These are phyloP conservation scores for Cryptus viduatorius DNA, from an alignment of 2,888 invertebrate species.

Conservation along the genomic window DNA sequence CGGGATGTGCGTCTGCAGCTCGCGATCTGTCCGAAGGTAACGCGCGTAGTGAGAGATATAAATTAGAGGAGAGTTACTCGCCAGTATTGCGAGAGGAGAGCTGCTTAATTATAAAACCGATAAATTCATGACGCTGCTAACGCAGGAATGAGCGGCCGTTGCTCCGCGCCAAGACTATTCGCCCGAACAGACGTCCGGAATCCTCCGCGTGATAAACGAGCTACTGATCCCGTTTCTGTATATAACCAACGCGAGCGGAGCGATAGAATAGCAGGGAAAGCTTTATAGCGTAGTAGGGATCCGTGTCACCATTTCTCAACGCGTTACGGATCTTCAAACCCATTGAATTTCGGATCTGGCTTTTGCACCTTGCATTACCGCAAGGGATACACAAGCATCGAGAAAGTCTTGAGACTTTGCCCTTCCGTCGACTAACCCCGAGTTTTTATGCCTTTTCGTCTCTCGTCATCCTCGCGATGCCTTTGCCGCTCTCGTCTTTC, in stretches of 20 bases:
- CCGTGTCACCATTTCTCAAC: slow-evolving; percentile 31
- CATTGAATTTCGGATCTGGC: slow-evolving; percentile 34
- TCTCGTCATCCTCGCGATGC: slow-evolving; percentile 29
- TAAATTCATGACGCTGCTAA: slow-evolving; percentile 79
- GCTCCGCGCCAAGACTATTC: slow-evolving; percentile 54
- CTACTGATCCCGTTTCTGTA: slow-evolving; percentile 74
- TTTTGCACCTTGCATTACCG: slow-evolving; percentile 13
- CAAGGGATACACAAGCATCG: slow-evolving; percentile 5
- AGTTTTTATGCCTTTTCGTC: slow-evolving; percentile 33
- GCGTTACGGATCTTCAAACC: not conserved
- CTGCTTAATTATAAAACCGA: slow-evolving; percentile 84
- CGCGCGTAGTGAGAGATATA: slow-evolving; percentile 74
- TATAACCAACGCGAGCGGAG: slow-evolving; percentile 1
- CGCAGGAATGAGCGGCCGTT: slow-evolving; percentile 49
- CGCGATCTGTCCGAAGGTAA: slow-evolving; percentile 26
- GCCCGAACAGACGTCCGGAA: slow-evolving; percentile 78
- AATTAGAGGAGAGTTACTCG: slow-evolving; percentile 78
- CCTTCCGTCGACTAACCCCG: slow-evolving; percentile 57
- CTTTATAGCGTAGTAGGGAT: slow-evolving; percentile 33
- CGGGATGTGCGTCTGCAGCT: not conserved
- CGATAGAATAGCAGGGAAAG: slow-evolving; percentile 37
- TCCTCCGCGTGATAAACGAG: slow-evolving; percentile 82
- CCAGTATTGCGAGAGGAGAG: slow-evolving; percentile 72
- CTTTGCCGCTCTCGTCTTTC: slow-evolving; percentile 48
- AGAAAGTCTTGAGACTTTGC: slow-evolving; percentile 54